A percentile compares a stretch with the other conserved stretches of the same genome.
Conservation (phyloP, 53 echinoderm and acorn worm genomes). For the Paracentrotus lividus region DNA sequence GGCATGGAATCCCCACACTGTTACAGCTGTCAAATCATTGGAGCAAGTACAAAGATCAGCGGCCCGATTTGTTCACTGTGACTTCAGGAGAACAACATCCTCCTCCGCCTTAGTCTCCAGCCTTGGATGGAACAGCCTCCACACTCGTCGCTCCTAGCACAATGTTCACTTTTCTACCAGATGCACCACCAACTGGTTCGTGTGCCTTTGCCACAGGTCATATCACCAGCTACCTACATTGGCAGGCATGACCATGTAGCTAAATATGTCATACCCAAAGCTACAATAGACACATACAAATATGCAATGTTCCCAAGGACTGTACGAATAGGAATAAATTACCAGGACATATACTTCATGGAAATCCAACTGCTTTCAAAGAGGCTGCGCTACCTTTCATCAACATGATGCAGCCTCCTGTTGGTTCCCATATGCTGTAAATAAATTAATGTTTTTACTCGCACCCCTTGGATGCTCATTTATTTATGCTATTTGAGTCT, state of each 20-base stretch:
- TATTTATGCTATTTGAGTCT: too few species aligned
- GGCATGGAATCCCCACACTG: constrained; percentile 61
- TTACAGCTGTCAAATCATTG: constrained; percentile 11
- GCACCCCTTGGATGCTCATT: too few species aligned
- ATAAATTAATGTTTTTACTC: too few species aligned
- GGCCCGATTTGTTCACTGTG: constrained; percentile 32
- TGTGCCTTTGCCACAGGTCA: not conserved
- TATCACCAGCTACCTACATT: not conserved
- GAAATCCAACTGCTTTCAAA: not conserved
- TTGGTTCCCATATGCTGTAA: too few species aligned
- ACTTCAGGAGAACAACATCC: not conserved
- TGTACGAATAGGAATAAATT: not conserved
- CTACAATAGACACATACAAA: not conserved
- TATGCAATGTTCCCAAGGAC: not conserved
- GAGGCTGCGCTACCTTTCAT: constrained; percentile 30
- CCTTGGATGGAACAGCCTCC: not conserved
- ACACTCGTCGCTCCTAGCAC: not conserved
- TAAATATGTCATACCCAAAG: constrained; percentile 10
- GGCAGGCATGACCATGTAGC: not conserved
- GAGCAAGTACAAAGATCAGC: constrained; percentile 64
- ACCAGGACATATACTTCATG: not conserved
- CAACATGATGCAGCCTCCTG: too few species aligned
- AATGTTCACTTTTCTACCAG: not conserved
- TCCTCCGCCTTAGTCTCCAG: not conserved
- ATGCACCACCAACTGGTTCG: not conserved